Base-by-base conservation (phyloP, 1,140 invertebrate species). In the Helicoverpa zea region DNA sequence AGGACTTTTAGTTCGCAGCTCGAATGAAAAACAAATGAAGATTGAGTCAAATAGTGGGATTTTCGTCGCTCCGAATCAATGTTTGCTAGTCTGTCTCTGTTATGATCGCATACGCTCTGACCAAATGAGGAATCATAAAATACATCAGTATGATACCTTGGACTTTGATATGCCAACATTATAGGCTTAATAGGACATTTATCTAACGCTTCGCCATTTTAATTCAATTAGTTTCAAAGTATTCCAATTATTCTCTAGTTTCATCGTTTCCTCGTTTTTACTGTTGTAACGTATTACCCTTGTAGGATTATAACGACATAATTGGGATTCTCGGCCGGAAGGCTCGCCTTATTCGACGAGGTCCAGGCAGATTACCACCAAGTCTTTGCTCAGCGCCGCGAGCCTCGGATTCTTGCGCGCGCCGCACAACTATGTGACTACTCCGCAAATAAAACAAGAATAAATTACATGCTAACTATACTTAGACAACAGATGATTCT, bases 261-360 rank as follows among this genome's bases (percentile, higher is more conserved):
- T 47, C 58, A 49, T 29, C 58, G 73, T 77, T 64, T 77, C 23
- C 35, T 64, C 30, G 52, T 63, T 72, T 77, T 80, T 77, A 59
- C 13, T 73, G 63, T 63, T 29, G 35, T 78, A 18, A 80, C 78
- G 49, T 80, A 61, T 80, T 82, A 73, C 77, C 79, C 59, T 77
- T 68, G 58, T 49, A 74, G 47, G 47, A 77, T 30, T 61, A 70
- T 78, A 83, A 66, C 79, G 74, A 83, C 66, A 74, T 83, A 78
- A 81, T 80, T 83, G 72, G 74, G 80, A 77, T 83, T 79, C 51
- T 79, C 59, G 61, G 64, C 18, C 82, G 75, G 74, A 78, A 76
- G 64, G 76, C 72, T 58, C 75, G 47, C 75, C 79, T 74, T 81
- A 73, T 79, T 75, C 63, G 79, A 81, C 80, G 73, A 77, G 77